These are phyloP conservation scores for Sphaeridia pumilis DNA, from an alignment of 2,888 invertebrate species.

Conservation along the genomic window DNA sequence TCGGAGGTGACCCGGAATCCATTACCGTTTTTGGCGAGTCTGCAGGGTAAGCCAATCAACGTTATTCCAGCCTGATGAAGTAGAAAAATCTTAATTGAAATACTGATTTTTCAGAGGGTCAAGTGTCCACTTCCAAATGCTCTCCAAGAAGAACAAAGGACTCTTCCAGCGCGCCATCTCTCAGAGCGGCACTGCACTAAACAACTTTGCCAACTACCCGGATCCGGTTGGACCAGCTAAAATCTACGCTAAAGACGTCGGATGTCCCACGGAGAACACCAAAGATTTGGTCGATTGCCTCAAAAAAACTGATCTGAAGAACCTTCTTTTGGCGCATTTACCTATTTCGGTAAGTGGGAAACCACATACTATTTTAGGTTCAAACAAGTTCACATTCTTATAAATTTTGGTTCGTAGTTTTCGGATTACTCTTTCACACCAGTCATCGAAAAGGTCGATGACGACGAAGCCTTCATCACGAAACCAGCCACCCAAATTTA, in stretches of 20 bases:
- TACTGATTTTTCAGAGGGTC: not conserved
- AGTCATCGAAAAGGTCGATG: not conserved
- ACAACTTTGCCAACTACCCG: not conserved
- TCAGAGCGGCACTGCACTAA: not conserved
- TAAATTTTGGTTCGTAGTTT: too few relatives aligned
- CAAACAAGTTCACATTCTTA: too few relatives aligned
- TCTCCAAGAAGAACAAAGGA: not conserved
- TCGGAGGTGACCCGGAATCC: not conserved
- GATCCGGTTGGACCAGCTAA: not conserved
- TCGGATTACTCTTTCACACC: not conserved
- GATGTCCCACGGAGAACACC: not conserved
- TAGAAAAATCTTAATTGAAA: not conserved
- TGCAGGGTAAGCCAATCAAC: not conserved
- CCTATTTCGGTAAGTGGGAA: not conserved
- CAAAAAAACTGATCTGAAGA: not conserved
- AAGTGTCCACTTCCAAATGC: not conserved
- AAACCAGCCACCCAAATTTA: not conserved
- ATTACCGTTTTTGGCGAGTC: conserved; percentile 1
- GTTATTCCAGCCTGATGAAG: not conserved
- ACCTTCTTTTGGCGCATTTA: not conserved
- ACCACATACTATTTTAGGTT: too few relatives aligned
- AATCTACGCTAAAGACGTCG: not conserved
- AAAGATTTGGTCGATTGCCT: not conserved
- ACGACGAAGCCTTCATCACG: not conserved
- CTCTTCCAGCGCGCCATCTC: not conserved